A percentile compares a stretch with the other conserved stretches of the same genome.
phyloP scores from a whole-genome alignment of 2,888 invertebrate genomes.

The Sthenelais limicola region DNA sequence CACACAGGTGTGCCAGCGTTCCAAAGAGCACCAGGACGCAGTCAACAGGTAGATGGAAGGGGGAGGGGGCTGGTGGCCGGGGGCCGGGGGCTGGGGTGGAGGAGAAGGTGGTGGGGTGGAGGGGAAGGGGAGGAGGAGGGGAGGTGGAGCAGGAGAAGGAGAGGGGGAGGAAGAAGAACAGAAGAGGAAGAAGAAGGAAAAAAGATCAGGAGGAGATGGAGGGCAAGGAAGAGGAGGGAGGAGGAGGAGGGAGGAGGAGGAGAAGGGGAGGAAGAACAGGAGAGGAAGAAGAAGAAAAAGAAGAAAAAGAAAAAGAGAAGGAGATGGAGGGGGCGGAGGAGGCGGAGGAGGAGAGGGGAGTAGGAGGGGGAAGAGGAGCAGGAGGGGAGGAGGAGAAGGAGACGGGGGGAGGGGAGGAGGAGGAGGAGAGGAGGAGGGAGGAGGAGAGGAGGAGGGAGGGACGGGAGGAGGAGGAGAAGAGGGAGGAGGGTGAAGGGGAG shows the following conservation, averaged over 20 bases:
- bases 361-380: background rate
- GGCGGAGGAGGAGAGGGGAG: background rate
- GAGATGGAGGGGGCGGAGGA: background rate
- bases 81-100: background rate
- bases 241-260: conserved; percentile 9
- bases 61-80: background rate
- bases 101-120: background rate
- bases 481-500: background rate
- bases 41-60: too few species aligned
- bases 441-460: background rate
- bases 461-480: background rate
- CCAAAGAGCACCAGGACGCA: too few species aligned
- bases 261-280: background rate
- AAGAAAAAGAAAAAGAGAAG: background rate
- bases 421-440: background rate
- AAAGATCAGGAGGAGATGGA: background rate
- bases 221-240: background rate
- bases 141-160: conserved; percentile 2
- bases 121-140: background rate
- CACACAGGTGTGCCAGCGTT: too few species aligned
- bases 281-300: background rate
- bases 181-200: background rate
- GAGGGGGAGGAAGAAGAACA: background rate
- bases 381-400: conserved; percentile 7
- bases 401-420: background rate